Percentiles rank a stretch among this genome's conserved stretches.
Evolutionary conservation across 2,113 vertebrate genomes (phyloP).

Genomic region (Podarcis raffonei): DNA sequence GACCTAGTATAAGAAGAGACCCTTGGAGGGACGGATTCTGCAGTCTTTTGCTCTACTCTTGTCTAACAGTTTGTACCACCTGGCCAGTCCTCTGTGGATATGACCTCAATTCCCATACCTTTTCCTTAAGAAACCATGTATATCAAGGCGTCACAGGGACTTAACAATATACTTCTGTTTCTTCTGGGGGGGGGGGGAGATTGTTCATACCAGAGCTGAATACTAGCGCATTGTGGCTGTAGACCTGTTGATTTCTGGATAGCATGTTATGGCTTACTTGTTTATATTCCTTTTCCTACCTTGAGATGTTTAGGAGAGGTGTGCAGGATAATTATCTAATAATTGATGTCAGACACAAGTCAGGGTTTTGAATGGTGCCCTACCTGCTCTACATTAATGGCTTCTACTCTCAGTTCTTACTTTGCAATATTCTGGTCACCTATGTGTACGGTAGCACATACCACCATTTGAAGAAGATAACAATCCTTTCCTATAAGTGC

Average conservation of each 20-base stretch:
- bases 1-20: neutral
- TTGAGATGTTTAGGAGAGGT: neutral
- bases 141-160: neutral
- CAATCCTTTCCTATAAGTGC: neutral
- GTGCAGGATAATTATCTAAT: neutral
- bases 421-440: neutral
- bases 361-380: neutral
- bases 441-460: neutral
- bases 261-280: neutral
- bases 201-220: neutral
- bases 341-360: neutral
- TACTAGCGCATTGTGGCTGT: neutral
- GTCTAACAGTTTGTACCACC: neutral
- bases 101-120: neutral
- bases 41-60: neutral
- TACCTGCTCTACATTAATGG: neutral
- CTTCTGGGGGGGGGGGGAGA: neutral
- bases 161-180: neutral
- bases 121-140: neutral
- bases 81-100: neutral
- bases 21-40: neutral
- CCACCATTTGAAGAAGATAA: neutral
- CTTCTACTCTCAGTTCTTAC: neutral
- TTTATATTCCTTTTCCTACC: neutral
- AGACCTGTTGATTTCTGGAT: neutral